Conservation (phyloP, 92 coral and sea anemone species). For the Phenganax marumi region DNA sequence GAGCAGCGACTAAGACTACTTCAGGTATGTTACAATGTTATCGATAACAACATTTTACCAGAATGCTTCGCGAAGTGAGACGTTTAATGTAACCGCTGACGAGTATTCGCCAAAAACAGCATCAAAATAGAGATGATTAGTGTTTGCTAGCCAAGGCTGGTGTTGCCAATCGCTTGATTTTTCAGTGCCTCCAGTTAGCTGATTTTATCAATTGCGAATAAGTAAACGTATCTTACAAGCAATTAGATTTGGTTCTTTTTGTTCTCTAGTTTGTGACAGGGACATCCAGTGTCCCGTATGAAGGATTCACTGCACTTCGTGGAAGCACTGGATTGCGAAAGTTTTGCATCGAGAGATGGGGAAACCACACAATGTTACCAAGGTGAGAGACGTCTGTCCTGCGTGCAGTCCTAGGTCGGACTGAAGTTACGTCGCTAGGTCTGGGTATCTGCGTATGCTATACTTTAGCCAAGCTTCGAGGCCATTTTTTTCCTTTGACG, state of each 20-base stretch:
- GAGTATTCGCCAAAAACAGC: background rate
- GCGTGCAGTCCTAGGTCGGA: background rate
- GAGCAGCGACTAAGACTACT: constrained; percentile 88
- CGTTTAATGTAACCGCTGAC: too few species aligned
- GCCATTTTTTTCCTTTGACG: background rate
- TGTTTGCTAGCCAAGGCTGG: too few species aligned
- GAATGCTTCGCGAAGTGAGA: too few species aligned
- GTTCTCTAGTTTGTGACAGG: constrained; percentile 88
- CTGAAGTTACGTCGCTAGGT: too few species aligned
- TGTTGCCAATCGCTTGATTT: too few species aligned
- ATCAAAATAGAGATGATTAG: background rate
- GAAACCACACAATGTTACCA: constrained; percentile 85
- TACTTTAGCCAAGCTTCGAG: background rate
- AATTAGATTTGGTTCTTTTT: background rate
- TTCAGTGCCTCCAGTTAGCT: background rate
- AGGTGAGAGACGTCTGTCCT: constrained; percentile 55
- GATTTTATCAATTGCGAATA: background rate
- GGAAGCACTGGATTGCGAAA: constrained; percentile 98
- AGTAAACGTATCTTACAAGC: background rate
- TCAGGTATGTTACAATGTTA: constrained; percentile 61
- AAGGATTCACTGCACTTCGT: constrained; percentile 94
- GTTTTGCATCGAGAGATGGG: constrained; percentile 99
- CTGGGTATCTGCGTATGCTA: too few species aligned
- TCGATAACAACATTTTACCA: too few species aligned
- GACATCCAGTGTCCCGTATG: constrained; percentile 97